Percentiles rank a stretch among this genome's conserved stretches.
phyloP scores from a whole-genome alignment of 2,797 vertebrate species.

The Leucoraja ocellata region DNA sequence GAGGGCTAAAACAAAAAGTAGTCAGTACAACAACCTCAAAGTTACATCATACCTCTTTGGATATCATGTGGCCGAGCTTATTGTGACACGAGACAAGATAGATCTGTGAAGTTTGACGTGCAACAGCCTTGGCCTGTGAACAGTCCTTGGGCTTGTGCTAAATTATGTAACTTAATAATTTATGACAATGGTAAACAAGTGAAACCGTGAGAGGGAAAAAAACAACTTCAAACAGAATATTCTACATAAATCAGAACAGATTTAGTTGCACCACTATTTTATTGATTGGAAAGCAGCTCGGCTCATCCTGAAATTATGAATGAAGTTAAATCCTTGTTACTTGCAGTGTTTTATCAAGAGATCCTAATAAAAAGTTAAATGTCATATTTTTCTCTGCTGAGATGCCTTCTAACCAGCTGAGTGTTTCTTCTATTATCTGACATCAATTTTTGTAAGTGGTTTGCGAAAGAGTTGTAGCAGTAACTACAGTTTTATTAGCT shows the following conservation, averaged over 20 bases:
- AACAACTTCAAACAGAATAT: not conserved
- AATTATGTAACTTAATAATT: not conserved
- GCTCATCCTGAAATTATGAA: too few species aligned
- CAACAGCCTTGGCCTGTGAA: not conserved
- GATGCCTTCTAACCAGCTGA: not conserved
- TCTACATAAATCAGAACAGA: not conserved
- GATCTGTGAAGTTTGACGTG: not conserved
- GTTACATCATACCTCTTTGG: not conserved
- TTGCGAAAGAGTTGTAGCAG: not conserved
- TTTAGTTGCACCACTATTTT: not conserved
- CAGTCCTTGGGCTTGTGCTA: not conserved
- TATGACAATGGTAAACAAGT: not conserved
- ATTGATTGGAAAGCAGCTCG: too few species aligned
- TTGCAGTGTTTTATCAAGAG: not conserved
- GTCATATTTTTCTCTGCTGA: not conserved
- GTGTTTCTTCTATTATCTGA: not conserved
- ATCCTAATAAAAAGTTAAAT: not conserved
- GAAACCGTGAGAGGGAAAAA: not conserved
- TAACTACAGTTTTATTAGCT: not conserved
- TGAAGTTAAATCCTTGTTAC: not conserved
- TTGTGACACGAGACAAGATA: not conserved
- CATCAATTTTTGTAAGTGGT: not conserved
- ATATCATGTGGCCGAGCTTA: not conserved
- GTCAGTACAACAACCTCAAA: not conserved
- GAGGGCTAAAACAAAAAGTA: not conserved